These are phyloP conservation scores for Allacma fusca DNA, from an alignment of 2,888 invertebrate genomes.

Conservation along the genomic window DNA sequence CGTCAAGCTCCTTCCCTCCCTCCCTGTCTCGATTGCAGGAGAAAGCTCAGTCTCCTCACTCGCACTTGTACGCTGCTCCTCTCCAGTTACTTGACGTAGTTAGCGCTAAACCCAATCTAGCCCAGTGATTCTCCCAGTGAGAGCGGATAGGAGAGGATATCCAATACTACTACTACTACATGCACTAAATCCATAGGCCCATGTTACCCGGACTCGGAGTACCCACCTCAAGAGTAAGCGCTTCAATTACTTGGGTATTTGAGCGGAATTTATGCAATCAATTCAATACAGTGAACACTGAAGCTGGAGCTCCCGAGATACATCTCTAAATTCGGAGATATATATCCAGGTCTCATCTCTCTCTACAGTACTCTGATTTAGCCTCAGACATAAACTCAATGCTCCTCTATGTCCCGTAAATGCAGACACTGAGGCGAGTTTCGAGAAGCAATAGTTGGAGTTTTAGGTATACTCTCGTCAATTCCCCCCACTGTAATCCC, in stretches of 20 bases:
- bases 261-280: slow-evolving; percentile 26
- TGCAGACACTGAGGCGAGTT: too few relatives aligned
- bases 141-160: not conserved
- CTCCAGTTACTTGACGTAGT: not conserved
- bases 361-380: too few relatives aligned
- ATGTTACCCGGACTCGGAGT: not conserved
- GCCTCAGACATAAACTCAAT: too few relatives aligned
- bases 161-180: not conserved
- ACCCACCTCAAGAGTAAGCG: slow-evolving; percentile 32
- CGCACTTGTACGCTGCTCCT: not conserved
- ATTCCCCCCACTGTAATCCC: not conserved
- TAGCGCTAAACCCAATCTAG: slow-evolving; percentile 34
- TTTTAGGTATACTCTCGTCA: too few relatives aligned
- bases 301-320: too few relatives aligned
- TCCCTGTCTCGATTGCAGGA: slow-evolving; percentile 27
- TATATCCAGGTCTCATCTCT: too few relatives aligned
- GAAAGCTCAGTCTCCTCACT: not conserved
- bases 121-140: not conserved
- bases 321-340: too few relatives aligned
- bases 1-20: slow-evolving; percentile 45
- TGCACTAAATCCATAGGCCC: not conserved
- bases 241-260: slow-evolving; percentile 26
- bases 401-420: too few relatives aligned
- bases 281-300: not conserved
- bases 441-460: too few relatives aligned